A percentile compares a stretch with the other conserved stretches of the same genome.
phyloP scores from a whole-genome alignment of 2,797 vertebrate species.

The Megaceryle alcyon region DNA sequence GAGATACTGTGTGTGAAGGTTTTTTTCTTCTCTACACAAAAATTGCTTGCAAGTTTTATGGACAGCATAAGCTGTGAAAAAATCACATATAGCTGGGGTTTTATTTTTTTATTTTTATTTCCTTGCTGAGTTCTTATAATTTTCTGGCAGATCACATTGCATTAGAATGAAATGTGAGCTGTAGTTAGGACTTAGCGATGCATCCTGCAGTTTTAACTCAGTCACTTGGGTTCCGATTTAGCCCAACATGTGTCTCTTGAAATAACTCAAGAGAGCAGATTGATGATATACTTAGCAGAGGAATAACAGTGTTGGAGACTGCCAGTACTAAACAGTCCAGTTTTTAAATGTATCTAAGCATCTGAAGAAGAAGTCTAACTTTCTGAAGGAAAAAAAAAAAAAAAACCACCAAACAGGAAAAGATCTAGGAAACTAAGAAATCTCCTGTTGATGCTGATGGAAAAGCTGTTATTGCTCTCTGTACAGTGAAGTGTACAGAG shows the following conservation, averaged over 20 bases:
- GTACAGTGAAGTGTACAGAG: not conserved
- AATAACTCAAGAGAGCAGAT: conserved; percentile 43
- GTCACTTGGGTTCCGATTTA: conserved; percentile 43
- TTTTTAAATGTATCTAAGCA: conserved; percentile 16
- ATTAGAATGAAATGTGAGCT: conserved; percentile 55
- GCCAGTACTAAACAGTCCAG: conserved; percentile 28
- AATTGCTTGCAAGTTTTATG: conserved; percentile 7
- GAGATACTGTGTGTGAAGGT: not conserved
- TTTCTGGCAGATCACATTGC: conserved; percentile 9
- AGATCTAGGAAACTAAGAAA: not conserved
- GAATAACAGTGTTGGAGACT: not conserved
- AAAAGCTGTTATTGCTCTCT: not conserved
- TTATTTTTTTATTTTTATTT: conserved; percentile 39
- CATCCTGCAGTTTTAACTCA: conserved; percentile 53
- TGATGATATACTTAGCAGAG: conserved; percentile 47
- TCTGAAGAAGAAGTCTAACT: not conserved
- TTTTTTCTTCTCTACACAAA: not conserved
- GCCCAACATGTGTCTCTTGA: conserved; percentile 49
- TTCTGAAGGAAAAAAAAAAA: not conserved
- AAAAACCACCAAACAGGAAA: not conserved
- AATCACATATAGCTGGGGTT: not conserved
- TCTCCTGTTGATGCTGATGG: not conserved
- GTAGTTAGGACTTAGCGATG: conserved; percentile 32
- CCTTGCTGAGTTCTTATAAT: conserved; percentile 10
- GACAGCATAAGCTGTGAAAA: not conserved